phyloP scores from a whole-genome alignment of 2,797 vertebrate species.

The Liasis olivaceus region DNA sequence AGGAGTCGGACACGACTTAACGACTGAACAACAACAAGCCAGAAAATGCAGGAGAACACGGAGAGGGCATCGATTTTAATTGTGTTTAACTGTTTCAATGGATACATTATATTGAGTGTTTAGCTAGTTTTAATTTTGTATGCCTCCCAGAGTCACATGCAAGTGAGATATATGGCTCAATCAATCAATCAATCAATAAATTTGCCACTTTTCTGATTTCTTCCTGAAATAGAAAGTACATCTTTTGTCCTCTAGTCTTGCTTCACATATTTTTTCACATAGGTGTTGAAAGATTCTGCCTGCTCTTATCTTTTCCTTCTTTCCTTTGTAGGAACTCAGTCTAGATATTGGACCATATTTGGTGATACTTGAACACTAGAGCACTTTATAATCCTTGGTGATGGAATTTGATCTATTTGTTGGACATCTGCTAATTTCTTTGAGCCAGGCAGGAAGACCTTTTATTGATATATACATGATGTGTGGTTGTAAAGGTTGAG shows the following conservation, averaged over 20 bases:
- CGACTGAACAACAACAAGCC: no score
- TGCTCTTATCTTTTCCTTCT: neutral
- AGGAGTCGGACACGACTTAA: no score
- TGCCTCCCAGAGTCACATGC: neutral
- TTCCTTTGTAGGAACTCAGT: neutral
- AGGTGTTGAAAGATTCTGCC: neutral
- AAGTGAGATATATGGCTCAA: neutral
- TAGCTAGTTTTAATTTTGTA: neutral
- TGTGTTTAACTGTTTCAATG: neutral
- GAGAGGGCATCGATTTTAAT: neutral
- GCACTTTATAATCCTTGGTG: neutral
- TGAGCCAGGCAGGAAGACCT: rapidly evolving
- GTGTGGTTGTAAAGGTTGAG: neutral
- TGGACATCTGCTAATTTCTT: neutral
- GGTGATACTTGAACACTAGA: neutral
- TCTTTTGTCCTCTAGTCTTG: neutral
- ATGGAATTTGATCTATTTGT: neutral
- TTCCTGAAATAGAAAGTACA: neutral
- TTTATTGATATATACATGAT: neutral
- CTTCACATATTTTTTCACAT: neutral
- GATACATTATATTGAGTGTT: neutral
- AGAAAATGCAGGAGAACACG: neutral
- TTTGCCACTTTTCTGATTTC: neutral
- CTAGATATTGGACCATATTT: neutral
- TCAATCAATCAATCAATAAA: no score